Conservation (phyloP, 2,888 invertebrate genomes). For the Ecliptopera silaceata region DNA sequence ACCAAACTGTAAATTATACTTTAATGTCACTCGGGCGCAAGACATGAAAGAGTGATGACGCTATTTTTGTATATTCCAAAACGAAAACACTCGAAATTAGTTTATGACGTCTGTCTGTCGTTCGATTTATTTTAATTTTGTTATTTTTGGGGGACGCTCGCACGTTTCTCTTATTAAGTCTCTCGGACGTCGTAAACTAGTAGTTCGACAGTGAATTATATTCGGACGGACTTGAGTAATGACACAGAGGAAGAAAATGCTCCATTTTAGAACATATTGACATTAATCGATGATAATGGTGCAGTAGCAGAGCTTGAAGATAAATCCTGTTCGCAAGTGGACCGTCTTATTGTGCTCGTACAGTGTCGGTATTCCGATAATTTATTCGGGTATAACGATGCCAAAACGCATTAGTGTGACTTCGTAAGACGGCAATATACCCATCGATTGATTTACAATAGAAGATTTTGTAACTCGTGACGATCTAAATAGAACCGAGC, state of each 20-base stretch:
- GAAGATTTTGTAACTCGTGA: slow-evolving; percentile 36
- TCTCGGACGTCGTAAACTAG: slow-evolving; percentile 65
- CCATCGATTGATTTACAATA: slow-evolving; percentile 47
- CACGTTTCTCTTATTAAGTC: slow-evolving; percentile 70
- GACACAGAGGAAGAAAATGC: slow-evolving; percentile 49
- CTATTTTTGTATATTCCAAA: slow-evolving; percentile 79
- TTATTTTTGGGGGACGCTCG: slow-evolving; percentile 74
- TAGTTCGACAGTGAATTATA: slow-evolving; percentile 74
- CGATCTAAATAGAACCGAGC: slow-evolving; percentile 32
- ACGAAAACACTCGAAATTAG: slow-evolving; percentile 82
- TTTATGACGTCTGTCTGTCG: slow-evolving; percentile 83
- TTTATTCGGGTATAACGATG: slow-evolving; percentile 44
- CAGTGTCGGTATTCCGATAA: slow-evolving; percentile 42
- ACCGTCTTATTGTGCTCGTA: slow-evolving; percentile 43
- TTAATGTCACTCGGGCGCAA: slow-evolving; percentile 75
- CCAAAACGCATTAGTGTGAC: slow-evolving; percentile 47
- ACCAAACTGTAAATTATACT: slow-evolving; percentile 70
- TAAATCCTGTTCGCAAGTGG: slow-evolving; percentile 46
- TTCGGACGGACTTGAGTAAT: slow-evolving; percentile 68
- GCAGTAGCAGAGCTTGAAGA: slow-evolving; percentile 40
- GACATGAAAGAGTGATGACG: slow-evolving; percentile 81
- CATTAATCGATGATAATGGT: slow-evolving; percentile 60
- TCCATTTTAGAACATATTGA: slow-evolving; percentile 60
- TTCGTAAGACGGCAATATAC: slow-evolving; percentile 40
- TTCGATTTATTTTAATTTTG: slow-evolving; percentile 83